phyloP scores from a whole-genome alignment of 2,797 vertebrate genomes.

The Scyliorhinus canicula region DNA sequence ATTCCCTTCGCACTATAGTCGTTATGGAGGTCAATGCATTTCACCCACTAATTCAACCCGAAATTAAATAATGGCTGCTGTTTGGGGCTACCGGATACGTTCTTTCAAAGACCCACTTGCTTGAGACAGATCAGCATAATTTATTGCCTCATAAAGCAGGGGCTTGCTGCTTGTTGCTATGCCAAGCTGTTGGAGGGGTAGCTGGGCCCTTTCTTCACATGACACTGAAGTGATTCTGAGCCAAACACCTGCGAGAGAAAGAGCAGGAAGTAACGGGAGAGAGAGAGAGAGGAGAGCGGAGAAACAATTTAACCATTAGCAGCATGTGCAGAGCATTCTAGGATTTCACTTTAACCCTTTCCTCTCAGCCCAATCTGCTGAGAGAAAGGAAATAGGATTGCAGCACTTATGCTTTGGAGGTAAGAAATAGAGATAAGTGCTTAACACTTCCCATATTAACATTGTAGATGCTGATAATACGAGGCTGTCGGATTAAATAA shows the following conservation, averaged over 20 bases:
- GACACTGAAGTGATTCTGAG: slow-evolving; percentile 35
- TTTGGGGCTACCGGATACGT: slow-evolving; percentile 49
- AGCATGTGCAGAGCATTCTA: not conserved
- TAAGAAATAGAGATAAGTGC: no score
- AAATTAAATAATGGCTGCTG: slow-evolving; percentile 50
- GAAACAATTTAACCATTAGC: not conserved
- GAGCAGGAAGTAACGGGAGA: slow-evolving; percentile 31
- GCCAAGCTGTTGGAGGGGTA: slow-evolving; percentile 39
- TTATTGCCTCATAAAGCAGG: slow-evolving; percentile 51
- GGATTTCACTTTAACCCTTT: not conserved
- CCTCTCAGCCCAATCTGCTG: not conserved
- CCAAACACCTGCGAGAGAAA: slow-evolving; percentile 42
- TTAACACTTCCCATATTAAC: not conserved
- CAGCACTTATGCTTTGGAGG: no score
- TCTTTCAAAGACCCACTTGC: slow-evolving; percentile 47
- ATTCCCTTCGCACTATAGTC: slow-evolving; percentile 43
- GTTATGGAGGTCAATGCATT: slow-evolving; percentile 54
- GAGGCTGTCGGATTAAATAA: not conserved
- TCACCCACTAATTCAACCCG: slow-evolving; percentile 53
- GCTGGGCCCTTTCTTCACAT: slow-evolving; percentile 28
- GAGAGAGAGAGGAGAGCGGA: not conserved
- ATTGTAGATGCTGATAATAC: not conserved
- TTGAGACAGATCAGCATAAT: slow-evolving; percentile 46
- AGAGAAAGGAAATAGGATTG: not conserved
- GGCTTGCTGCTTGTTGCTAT: slow-evolving; percentile 42